Percentiles rank a stretch among this genome's conserved stretches.
Evolutionary conservation across 37 sponge, comb jelly and placozoan species (phyloP).

Genomic region (Axinella damicornis): DNA sequence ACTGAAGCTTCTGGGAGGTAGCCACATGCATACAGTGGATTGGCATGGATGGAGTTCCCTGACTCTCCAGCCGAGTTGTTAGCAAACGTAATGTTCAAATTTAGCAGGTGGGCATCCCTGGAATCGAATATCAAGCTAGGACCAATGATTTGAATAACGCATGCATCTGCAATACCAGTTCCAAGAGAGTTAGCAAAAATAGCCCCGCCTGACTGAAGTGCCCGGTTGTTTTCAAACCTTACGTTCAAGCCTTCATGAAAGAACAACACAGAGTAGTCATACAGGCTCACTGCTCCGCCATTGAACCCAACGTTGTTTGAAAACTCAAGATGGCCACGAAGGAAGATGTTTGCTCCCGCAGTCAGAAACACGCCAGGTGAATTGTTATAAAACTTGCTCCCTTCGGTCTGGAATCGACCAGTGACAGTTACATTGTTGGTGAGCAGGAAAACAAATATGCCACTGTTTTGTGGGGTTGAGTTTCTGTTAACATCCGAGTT

Average conservation of each 20-base stretch:
- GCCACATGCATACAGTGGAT: constrained; percentile 44
- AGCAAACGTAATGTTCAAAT: constrained; percentile 12
- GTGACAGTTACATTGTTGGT: constrained; percentile 23
- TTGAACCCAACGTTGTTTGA: constrained; percentile 21
- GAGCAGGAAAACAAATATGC: constrained; percentile 3
- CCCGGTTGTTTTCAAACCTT: constrained; percentile 6
- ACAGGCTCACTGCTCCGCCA: constrained; percentile 38
- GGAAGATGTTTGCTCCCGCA: constrained; percentile 8
- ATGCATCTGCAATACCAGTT: background rate
- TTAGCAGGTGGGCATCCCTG: background rate
- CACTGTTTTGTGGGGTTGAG: constrained; percentile 8
- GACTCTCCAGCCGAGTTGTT: constrained; percentile 23
- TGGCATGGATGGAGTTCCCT: constrained; percentile 53
- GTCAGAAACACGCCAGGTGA: constrained; percentile 17
- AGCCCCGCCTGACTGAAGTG: constrained; percentile 30
- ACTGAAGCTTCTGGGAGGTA: constrained; percentile 39
- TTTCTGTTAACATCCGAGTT: too few relatives aligned
- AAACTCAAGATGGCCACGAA: constrained; percentile 27
- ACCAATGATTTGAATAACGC: constrained; percentile 29
- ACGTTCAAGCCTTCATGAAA: constrained; percentile 25
- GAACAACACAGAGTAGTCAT: constrained; percentile 25
- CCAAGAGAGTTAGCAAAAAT: constrained; percentile 46
- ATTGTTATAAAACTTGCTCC: constrained; percentile 21
- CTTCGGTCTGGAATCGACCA: background rate
- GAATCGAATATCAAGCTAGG: background rate